Base-by-base conservation (phyloP, 1,140 invertebrate species). In the Drosophila ficusphila region DNA sequence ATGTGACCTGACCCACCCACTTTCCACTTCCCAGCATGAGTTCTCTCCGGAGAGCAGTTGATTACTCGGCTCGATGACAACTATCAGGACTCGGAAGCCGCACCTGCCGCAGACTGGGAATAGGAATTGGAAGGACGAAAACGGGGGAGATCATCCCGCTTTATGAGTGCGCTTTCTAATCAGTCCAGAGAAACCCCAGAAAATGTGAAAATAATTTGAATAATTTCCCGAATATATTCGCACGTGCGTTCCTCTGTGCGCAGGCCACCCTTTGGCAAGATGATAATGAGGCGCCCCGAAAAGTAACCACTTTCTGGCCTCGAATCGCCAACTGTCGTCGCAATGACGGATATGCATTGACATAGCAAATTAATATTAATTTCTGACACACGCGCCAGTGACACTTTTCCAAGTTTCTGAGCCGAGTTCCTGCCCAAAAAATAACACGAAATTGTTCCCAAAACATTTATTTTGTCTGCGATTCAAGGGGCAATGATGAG, bases 321-420 rank as follows among this genome's bases (percentile, higher is more conserved):
- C 29, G 41, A 12, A 19, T 57, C 64, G 34, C 74, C 75, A 85
- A 70, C 73, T 86, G 68, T 70, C 60, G 67, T 67, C 58, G 64
- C 69, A 71, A 82, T 88, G 82, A 88, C 82, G 82, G 78, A 88
- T 73, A 73, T 88, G 77, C 86, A 83, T 82, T 90, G 83, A 90
- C 89, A 89, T 54, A 82, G 79, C 81, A 89, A 90, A 90, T 90
- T 90, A 90, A 89, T 90, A 90, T 90, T 90, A 90, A 90, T 90
- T 90, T 90, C 76, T 83, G 85, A 77, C 81, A 89, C 89, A 90
- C 89, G 89, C 85, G 74, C 57, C 74, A 49, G 41, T 79, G 86
- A 90, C 86, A 90, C 62, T 90, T 79, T 58, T 69, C 47, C 29
- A 14, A 23, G 41, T 38, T 27, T 57, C 31, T 11, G 21, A 34